Evolutionary conservation across 1,140 invertebrate genomes (phyloP), one percentile per base, ranked within the genome.

Genomic region (Apis florea): DNA sequence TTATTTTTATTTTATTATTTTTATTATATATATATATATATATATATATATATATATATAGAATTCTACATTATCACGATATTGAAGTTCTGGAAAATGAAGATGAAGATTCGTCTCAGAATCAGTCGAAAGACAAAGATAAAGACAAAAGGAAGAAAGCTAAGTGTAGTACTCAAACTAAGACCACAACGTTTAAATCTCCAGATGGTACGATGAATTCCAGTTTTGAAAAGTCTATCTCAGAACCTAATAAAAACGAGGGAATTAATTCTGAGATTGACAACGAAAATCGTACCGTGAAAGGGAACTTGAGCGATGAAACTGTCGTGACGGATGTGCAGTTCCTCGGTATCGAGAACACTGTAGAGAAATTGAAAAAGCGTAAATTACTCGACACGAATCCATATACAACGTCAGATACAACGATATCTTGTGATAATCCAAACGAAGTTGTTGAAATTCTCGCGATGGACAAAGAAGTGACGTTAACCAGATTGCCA

Each of bases 31-130:
- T n/a, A n/a, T n/a, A n/a, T n/a, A n/a, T n/a, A n/a, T n/a, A n/a
- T n/a, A n/a, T n/a, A n/a, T n/a, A n/a, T n/a, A n/a, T n/a, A n/a
- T 4, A 61, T 17, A 13, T 73, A 93, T 93, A 13, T 90, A 97
- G 96, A 89, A 94, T 97, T 67, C 92, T 97, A 12, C 95, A 95
- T 89, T 95, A 96, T 82, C 95, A 96, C 89, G 96, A 97, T 87
- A 94, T 97, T 51, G 95, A 96, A 83, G 94, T 95, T 53, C 94
- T 95, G 84, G 96, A 96, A 10, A 95, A 95, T 67, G 94, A 95
- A 5, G 95, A 95, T 2, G 94, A 94, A 19, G 93, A 94, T 78
- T 92, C 89, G 11, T 19, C 84, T 92, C 89, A 77, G 66, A 94
- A 85, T 54, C 85, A 89, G 12, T 86, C 90, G 26, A 94, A 94